Evolutionary conservation across 2,888 invertebrate genomes (phyloP).

Genomic region (Chrysopilus asiliformis): DNA sequence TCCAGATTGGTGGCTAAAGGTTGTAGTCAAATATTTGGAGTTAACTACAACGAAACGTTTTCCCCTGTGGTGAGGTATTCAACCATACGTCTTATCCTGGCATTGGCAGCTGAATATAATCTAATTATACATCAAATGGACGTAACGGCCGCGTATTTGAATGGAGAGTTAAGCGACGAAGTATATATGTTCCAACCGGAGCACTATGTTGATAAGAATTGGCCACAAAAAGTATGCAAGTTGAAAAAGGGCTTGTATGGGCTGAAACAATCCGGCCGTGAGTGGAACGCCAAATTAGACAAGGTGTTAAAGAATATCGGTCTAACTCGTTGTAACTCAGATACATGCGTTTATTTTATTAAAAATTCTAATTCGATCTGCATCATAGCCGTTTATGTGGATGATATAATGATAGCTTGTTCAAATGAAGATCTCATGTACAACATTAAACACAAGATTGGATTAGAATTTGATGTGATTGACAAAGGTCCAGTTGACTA

Average conservation of each 20-base stretch:
- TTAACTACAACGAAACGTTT: conserved; percentile 15
- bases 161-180: conserved; percentile 8
- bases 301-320: not conserved
- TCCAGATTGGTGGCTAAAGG: conserved; percentile 12
- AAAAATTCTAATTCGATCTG: no score
- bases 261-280: no score
- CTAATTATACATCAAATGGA: conserved; percentile 9
- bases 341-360: not conserved
- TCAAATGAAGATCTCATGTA: no score
- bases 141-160: conserved; percentile 9
- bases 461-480: no score
- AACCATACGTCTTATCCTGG: conserved; percentile 12
- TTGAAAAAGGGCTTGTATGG: not conserved
- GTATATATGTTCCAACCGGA: conserved; percentile 11
- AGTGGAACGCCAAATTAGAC: no score
- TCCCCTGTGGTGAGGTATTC: conserved; percentile 13
- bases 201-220: not conserved
- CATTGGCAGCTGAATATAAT: conserved; percentile 11
- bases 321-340: not conserved
- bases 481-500: no score
- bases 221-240: not conserved
- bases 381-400: no score
- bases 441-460: no score
- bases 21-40: conserved; percentile 13
- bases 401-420: no score